Evolutionary conservation across 2,888 invertebrate genomes (phyloP).

Genomic region (Strigamia maritima): DNA sequence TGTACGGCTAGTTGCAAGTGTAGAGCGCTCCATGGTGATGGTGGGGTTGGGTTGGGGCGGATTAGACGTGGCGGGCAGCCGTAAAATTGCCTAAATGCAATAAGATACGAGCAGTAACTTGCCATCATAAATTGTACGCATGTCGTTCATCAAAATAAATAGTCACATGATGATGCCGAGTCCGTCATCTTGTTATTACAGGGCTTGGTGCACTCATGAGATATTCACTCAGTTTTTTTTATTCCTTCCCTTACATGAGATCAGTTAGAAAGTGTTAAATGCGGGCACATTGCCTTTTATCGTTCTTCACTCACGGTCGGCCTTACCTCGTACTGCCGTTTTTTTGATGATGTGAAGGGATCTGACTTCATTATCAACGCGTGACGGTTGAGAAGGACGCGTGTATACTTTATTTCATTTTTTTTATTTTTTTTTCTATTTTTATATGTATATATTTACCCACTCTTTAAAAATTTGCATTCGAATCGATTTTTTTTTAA

Average conservation of each 20-base stretch:
- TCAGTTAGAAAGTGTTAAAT: constrained; percentile 35
- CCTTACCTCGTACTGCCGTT: background rate
- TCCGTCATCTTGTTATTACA: constrained; percentile 34
- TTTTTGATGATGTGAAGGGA: background rate
- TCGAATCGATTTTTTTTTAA: background rate
- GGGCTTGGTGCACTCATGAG: constrained; percentile 14
- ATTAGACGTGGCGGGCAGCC: constrained; percentile 19
- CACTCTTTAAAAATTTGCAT: background rate
- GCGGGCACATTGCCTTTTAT: constrained; percentile 36
- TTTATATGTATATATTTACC: background rate
- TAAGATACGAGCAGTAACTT: constrained; percentile 11
- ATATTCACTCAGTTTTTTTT: constrained; percentile 17
- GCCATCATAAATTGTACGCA: background rate
- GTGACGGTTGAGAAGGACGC: background rate
- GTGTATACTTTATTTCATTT: background rate
- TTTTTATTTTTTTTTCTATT: background rate
- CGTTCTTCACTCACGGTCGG: background rate
- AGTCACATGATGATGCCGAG: constrained; percentile 1
- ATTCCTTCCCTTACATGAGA: background rate
- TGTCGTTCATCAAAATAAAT: constrained; percentile 17
- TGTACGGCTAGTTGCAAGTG: constrained; percentile 6
- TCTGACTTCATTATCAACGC: constrained; percentile 35
- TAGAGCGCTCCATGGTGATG: background rate
- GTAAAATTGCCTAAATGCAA: constrained; percentile 35
- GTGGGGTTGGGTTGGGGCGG: background rate